Conservation (phyloP, 2,888 invertebrate species). For the Aplocera efformata region DNA sequence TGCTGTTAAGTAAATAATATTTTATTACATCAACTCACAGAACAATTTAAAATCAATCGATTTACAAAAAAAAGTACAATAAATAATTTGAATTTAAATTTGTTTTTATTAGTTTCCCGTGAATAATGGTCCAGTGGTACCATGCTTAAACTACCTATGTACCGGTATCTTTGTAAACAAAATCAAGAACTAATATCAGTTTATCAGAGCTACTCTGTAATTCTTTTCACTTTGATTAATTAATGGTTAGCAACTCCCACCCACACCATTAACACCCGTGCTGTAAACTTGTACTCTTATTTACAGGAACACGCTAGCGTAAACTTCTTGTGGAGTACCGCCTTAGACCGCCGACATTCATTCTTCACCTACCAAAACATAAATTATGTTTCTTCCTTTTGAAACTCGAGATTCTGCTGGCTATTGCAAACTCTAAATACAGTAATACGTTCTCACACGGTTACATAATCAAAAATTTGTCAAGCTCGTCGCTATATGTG, state of each 20-base stretch:
- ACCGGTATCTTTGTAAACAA: too few relatives aligned
- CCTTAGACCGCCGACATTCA: conserved; percentile 22
- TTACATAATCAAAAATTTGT: too few relatives aligned
- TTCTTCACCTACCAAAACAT: conserved; percentile 30
- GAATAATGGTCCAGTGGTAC: too few relatives aligned
- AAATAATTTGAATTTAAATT: too few relatives aligned
- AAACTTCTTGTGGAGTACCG: conserved; percentile 17
- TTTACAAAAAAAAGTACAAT: too few relatives aligned
- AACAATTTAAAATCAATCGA: too few relatives aligned
- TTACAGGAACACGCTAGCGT: conserved; percentile 29
- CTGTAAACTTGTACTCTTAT: conserved; percentile 29
- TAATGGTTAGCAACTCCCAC: conserved; percentile 2
- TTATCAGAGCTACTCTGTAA: not conserved
- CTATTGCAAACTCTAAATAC: not conserved
- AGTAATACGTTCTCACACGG: not conserved
- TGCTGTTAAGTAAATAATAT: too few relatives aligned
- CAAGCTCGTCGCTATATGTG: too few relatives aligned
- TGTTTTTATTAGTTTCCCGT: too few relatives aligned
- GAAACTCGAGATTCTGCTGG: conserved; percentile 15
- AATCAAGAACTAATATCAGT: too few relatives aligned
- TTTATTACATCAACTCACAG: too few relatives aligned
- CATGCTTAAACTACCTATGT: too few relatives aligned
- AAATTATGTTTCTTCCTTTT: conserved; percentile 29
- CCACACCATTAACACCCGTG: conserved; percentile 17
- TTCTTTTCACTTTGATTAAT: conserved; percentile 7